A percentile compares a stretch with the other conserved stretches of the same genome.
Conservation (phyloP, 2,888 invertebrate species). For the Prionchulus punctatus region DNA sequence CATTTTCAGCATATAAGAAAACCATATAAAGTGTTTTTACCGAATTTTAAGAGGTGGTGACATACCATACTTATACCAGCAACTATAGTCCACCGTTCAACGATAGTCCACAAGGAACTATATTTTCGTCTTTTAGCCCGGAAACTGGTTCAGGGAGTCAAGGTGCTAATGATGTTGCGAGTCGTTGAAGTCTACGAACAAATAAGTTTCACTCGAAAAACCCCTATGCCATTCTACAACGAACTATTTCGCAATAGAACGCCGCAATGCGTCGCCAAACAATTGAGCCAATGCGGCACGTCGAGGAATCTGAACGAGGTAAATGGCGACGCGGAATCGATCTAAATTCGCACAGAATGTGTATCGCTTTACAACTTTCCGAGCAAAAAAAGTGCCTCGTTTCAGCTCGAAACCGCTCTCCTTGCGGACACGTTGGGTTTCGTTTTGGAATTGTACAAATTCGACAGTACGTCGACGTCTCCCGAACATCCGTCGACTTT, state of each 20-base stretch:
- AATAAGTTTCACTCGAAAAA: neutral
- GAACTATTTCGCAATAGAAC: neutral
- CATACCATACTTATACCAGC: no score
- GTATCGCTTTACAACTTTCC: neutral
- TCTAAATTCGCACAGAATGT: neutral
- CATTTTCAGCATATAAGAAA: no score
- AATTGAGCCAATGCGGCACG: neutral
- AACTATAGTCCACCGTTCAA: no score
- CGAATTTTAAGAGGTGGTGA: no score
- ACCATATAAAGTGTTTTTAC: no score
- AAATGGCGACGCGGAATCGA: neutral
- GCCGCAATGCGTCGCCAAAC: neutral
- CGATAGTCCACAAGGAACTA: no score
- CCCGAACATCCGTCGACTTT: no score
- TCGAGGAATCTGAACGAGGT: neutral
- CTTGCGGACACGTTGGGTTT: neutral
- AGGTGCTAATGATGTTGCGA: neutral
- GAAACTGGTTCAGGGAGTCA: neutral
- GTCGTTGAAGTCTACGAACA: neutral
- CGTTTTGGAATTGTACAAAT: neutral
- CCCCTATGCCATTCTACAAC: neutral
- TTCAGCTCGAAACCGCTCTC: neutral
- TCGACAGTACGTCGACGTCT: no score
- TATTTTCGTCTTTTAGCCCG: no score
- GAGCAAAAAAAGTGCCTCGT: neutral